Evolutionary conservation across 2,797 vertebrate species (phyloP), one percentile per base, ranked within the genome.

Genomic region (Gobio occitaniae): DNA sequence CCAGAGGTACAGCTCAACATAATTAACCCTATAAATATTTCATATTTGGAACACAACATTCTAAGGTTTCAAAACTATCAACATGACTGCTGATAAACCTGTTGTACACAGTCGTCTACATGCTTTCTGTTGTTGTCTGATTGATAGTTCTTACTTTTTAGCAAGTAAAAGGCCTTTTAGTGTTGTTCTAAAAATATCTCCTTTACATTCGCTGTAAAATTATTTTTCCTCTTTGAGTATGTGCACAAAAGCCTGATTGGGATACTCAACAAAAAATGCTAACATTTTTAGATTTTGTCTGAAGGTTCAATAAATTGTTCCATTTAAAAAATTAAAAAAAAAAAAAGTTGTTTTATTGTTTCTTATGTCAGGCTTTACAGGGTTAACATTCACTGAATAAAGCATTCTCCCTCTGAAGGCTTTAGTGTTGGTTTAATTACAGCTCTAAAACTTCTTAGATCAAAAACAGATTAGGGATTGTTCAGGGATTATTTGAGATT

Each of bases 1-100:
- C 52, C 72, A 74, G 89, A 89, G 85, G 89, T 89, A 85, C 32
- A 78, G 32, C 9, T 68, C 19, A 56, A 19, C 32, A 54, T 41
- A 25, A 38, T 8, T n/a, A 66, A 44, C 21, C n/a, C 54, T 38
- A 5, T 29, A 25, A 63, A 32, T 48, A 3, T 48, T 4, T 50
- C 12, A 63, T 66, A 21, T 79, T 65, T 66, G 56, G 65, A 19
- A 32, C 41, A 12, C 44, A 66, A 2, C 29, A 32, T 32, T 12
- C 6, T 44, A 44, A 65, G 0, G 1, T 9, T 8, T 17, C 7
- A 25, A 44, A 61, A 16, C 3, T 5, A 44, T 44, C n/a, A 25
- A 6, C 38, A 29, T 61, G 38, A 78, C 5, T 11, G 71, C 2
- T n/a, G 38, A 61, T n/a, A 47, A 17, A 61, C 12, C 32, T 54